Conservation (phyloP, 2,797 vertebrate species). For the Sylvia borin region DNA sequence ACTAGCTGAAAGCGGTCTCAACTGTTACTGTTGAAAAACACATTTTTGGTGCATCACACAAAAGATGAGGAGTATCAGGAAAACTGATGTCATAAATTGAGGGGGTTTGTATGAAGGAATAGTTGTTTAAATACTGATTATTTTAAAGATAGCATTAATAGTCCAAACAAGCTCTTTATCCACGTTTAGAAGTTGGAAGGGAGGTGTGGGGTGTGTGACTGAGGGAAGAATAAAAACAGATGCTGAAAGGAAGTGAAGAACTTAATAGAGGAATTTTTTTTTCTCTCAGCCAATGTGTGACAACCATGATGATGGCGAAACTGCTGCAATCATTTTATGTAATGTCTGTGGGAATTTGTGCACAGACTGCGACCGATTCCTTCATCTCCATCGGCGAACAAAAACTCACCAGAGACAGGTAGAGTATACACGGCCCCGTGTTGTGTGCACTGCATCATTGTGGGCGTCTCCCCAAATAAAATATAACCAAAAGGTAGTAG, state of each 20-base stretch:
- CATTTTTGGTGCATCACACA: neutral
- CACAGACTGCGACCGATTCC: slow-evolving; percentile 97
- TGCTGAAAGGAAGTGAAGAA: neutral
- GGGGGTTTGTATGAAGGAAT: neutral
- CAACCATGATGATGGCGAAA: slow-evolving; percentile 98
- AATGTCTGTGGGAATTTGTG: slow-evolving; percentile 97
- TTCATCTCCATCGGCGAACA: slow-evolving; percentile 96
- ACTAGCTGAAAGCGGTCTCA: neutral
- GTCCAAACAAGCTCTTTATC: neutral
- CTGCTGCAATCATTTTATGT: slow-evolving; percentile 97
- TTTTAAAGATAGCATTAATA: neutral
- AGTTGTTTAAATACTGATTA: neutral
- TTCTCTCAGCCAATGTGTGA: slow-evolving; percentile 94
- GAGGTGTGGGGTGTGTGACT: neutral
- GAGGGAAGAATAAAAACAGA: neutral
- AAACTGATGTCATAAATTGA: neutral
- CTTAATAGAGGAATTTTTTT: neutral
- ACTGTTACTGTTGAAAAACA: neutral
- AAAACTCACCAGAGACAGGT: slow-evolving; percentile 99
- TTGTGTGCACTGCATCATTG: neutral
- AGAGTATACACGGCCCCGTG: accelerated
- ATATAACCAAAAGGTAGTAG: neutral
- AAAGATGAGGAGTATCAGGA: neutral
- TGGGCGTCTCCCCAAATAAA: neutral
- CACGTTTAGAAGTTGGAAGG: neutral